Percentiles rank a stretch among this genome's conserved stretches.
phyloP scores from a whole-genome alignment of 2,113 vertebrate species.

The Hippocampus barbouri region DNA sequence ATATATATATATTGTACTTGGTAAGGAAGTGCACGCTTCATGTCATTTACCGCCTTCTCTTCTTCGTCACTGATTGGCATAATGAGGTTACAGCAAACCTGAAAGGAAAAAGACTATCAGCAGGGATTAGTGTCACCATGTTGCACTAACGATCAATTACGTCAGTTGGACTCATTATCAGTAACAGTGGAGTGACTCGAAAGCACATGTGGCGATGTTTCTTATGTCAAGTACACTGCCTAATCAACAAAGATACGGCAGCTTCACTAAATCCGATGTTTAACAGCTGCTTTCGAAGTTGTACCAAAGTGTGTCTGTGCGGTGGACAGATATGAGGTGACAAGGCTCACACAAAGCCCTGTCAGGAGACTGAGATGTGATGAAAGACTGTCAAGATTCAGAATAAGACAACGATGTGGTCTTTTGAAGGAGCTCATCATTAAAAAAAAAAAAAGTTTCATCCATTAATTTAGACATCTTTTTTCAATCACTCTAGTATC shows the following conservation, averaged over 20 bases:
- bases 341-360: conserved; percentile 64
- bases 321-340: conserved; percentile 57
- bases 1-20: conserved; percentile 3
- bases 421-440: conserved; percentile 72
- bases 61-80: conserved; percentile 75
- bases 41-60: conserved; percentile 47
- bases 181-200: conserved; percentile 11
- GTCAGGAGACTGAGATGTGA: conserved; percentile 62
- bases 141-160: conserved; percentile 39
- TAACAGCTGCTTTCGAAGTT: conserved; percentile 40
- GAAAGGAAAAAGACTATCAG: conserved; percentile 68
- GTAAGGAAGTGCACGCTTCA: conserved; percentile 28
- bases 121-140: conserved; percentile 66
- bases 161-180: conserved; percentile 28
- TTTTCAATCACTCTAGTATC: conserved; percentile 57
- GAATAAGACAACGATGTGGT: conserved; percentile 50
- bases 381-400: conserved; percentile 62
- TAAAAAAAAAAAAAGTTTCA: conserved; percentile 63
- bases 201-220: conserved; percentile 2
- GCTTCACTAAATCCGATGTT: conserved; percentile 49
- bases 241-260: conserved; percentile 42
- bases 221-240: conserved; percentile 22
- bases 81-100: conserved; percentile 73
- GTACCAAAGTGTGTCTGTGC: conserved; percentile 5
- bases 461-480: conserved; percentile 64